Evolutionary conservation across 2,797 vertebrate species (phyloP).

Genomic region (Mycteria americana): DNA sequence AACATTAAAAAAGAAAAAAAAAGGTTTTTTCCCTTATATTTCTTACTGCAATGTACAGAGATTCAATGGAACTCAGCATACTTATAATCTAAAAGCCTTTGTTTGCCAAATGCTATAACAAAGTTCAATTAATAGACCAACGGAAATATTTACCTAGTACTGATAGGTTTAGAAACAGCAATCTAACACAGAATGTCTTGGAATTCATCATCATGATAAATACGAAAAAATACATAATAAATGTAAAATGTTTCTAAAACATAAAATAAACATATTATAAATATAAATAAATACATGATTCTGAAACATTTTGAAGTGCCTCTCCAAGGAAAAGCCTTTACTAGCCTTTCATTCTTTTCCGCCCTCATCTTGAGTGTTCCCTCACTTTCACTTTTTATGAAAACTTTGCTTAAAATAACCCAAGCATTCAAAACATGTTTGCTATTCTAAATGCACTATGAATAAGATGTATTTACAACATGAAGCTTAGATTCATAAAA

Average conservation of each 20-base stretch:
- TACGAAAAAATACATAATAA: background rate
- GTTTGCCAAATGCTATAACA: background rate
- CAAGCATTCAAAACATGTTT: background rate
- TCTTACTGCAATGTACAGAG: background rate
- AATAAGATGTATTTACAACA: background rate
- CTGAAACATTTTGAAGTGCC: background rate
- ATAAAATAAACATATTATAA: background rate
- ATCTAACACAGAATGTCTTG: background rate
- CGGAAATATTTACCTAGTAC: background rate
- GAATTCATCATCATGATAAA: background rate
- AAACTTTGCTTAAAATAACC: background rate
- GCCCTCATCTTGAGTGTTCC: background rate
- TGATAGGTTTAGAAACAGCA: background rate
- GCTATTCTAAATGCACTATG: background rate
- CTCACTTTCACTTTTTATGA: accelerated
- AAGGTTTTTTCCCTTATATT: background rate
- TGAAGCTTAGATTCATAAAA: background rate
- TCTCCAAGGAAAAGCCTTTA: background rate
- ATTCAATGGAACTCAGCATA: background rate
- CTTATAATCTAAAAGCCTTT: background rate
- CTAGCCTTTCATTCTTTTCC: background rate
- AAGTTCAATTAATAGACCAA: background rate
- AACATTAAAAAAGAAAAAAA: background rate
- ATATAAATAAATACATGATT: background rate
- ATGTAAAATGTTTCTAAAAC: background rate